Conservation (phyloP, 2,113 vertebrate genomes). For the Xenus cinereus region DNA sequence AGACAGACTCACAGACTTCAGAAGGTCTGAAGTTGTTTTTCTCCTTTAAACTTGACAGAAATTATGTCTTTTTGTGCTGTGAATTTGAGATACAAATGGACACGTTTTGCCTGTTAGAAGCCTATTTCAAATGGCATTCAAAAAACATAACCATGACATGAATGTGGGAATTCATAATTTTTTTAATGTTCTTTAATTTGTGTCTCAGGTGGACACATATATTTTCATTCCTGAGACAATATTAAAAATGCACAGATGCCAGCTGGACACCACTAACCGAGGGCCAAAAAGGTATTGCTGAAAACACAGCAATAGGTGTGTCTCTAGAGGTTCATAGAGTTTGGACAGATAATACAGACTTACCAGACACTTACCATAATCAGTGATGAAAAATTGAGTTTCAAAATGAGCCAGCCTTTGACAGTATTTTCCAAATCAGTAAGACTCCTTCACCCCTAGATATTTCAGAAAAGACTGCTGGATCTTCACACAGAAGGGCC, state of each 20-base stretch:
- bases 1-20: background rate
- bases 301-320: background rate
- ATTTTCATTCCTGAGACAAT: background rate
- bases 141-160: background rate
- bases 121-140: background rate
- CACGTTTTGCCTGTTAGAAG: background rate
- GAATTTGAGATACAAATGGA: background rate
- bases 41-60: background rate
- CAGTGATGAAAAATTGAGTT: background rate
- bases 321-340: background rate
- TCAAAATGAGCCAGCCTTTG: background rate
- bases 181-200: background rate
- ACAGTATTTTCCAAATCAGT: background rate
- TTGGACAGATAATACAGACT: background rate
- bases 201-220: background rate
- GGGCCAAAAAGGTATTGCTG: background rate
- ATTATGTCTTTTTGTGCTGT: background rate
- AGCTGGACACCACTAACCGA: accelerated
- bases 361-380: background rate
- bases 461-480: background rate
- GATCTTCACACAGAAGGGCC: background rate
- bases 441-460: background rate
- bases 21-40: background rate
- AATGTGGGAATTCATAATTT: background rate
- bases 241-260: background rate